Evolutionary conservation across 2,888 invertebrate species (phyloP), one percentile per base, ranked within the genome.

Genomic region (Sisyra nigra): DNA sequence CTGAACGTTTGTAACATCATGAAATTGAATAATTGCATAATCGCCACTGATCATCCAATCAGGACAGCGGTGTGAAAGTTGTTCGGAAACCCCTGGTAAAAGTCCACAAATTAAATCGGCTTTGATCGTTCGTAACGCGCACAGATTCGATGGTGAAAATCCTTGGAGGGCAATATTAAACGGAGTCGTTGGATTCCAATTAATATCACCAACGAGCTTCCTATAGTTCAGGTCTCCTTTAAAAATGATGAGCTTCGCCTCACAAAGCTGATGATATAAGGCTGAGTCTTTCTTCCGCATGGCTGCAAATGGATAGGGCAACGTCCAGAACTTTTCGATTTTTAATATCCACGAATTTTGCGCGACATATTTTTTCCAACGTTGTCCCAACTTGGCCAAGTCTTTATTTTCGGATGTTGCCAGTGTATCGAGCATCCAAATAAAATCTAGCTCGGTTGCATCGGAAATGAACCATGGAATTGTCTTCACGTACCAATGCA

Each of bases 391-490:
- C 2, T 52, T 46, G 42, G 58, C 57, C 32, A 58, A 45, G 14
- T 35, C 41, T 30, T 52, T 42, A 45, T 63, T 58, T 2, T 53
- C 51, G 41, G 50, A 57, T 18, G 39, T 44, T 24, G 48, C 49
- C 53, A 77, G 57, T 46, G 62, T 59, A 54, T 69, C 51, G 7
- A 32, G 37, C 13, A 89, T 50, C 78, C 80, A 83, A 54, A 69
- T 51, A 45, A 93, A 81, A 65, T 98, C 97, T 2, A 58, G 52
- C 2, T 54, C 56, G 14, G 80, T 86, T 0, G 81, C 85, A 59
- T 98, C 97, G 0, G 94, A 96, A 6, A 98, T 78, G 59, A 85
- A 97, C 97, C 97, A 98, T 0, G 96, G 94, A 48, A 88, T 79
- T 3, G 71, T 67, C 67, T 97, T 96, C 0, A 82, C 79, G 61